Conservation (phyloP, 2,888 invertebrate species). For the Nysson spinosus region DNA sequence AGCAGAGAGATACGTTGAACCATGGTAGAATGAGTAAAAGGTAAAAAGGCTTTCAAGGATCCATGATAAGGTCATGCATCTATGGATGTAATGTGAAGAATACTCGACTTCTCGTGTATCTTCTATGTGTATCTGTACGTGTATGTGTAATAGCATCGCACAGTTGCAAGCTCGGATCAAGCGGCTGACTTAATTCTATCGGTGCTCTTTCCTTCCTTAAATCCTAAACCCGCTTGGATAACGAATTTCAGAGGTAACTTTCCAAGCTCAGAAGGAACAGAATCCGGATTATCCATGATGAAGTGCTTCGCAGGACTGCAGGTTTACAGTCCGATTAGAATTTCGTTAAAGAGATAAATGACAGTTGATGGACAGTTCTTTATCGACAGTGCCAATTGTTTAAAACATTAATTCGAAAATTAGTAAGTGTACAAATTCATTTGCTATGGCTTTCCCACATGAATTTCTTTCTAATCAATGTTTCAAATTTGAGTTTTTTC, state of each 20-base stretch:
- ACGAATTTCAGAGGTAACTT: slow-evolving; percentile 41
- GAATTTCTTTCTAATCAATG: no score
- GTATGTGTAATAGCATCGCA: not conserved
- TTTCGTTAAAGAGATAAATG: slow-evolving; percentile 25
- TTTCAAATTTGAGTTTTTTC: no score
- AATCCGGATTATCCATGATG: slow-evolving; percentile 48
- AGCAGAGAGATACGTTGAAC: slow-evolving; percentile 13
- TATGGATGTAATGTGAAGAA: slow-evolving; percentile 47
- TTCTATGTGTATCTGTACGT: not conserved
- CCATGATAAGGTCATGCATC: slow-evolving; percentile 52
- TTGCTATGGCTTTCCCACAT: no score
- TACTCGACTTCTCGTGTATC: not conserved
- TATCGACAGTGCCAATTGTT: no score
- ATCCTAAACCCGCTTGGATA: slow-evolving; percentile 45
- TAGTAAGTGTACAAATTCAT: no score
- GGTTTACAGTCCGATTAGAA: slow-evolving; percentile 35
- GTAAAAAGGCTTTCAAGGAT: slow-evolving; percentile 44
- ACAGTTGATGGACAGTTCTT: no score
- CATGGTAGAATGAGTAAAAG: slow-evolving; percentile 8
- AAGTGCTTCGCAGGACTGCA: slow-evolving; percentile 21
- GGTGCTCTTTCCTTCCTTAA: slow-evolving; percentile 39
- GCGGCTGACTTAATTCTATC: slow-evolving; percentile 42
- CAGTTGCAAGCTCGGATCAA: slow-evolving; percentile 24
- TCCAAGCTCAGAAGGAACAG: slow-evolving; percentile 21
- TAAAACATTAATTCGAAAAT: no score